Conservation (phyloP, 2,888 invertebrate species). For the Noctua pronuba region DNA sequence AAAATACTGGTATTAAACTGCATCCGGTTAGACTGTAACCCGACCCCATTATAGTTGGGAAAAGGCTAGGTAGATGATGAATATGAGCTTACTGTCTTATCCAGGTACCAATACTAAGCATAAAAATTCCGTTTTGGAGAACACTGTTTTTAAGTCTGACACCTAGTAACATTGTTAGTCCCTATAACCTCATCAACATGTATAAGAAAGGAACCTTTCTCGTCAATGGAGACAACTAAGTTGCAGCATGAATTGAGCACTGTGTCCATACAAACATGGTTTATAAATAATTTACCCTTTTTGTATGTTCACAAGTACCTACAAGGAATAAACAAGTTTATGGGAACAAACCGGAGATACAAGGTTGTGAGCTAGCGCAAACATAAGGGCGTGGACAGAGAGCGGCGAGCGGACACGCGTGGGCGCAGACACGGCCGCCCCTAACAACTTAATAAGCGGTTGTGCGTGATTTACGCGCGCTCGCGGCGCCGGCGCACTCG, state of each 20-base stretch:
- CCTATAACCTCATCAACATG: not conserved
- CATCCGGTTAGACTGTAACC: no score
- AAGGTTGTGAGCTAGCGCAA: slow-evolving; percentile 79
- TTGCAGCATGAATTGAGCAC: slow-evolving; percentile 13
- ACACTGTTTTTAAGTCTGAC: not conserved
- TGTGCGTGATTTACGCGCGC: slow-evolving; percentile 89
- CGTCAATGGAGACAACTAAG: slow-evolving; percentile 29
- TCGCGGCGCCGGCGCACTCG: slow-evolving; percentile 88
- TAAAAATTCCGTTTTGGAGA: not conserved
- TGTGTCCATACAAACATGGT: slow-evolving; percentile 1
- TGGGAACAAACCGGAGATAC: slow-evolving; percentile 67
- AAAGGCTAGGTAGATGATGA: no score
- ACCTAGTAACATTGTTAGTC: not conserved
- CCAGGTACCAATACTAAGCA: not conserved
- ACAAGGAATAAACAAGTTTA: slow-evolving; percentile 59
- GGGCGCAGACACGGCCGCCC: slow-evolving; percentile 86
- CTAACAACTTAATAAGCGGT: slow-evolving; percentile 90
- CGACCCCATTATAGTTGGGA: no score
- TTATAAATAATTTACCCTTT: slow-evolving; percentile 55
- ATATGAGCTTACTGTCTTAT: not conserved
- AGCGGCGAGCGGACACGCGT: slow-evolving; percentile 82
- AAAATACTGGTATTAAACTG: no score
- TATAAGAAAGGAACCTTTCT: not conserved
- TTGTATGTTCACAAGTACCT: slow-evolving; percentile 54
- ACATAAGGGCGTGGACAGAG: slow-evolving; percentile 86